Percentiles rank a stretch among this genome's conserved stretches.
Evolutionary conservation across 2,888 invertebrate species (phyloP).

Genomic region (Frankliniella intonsa): DNA sequence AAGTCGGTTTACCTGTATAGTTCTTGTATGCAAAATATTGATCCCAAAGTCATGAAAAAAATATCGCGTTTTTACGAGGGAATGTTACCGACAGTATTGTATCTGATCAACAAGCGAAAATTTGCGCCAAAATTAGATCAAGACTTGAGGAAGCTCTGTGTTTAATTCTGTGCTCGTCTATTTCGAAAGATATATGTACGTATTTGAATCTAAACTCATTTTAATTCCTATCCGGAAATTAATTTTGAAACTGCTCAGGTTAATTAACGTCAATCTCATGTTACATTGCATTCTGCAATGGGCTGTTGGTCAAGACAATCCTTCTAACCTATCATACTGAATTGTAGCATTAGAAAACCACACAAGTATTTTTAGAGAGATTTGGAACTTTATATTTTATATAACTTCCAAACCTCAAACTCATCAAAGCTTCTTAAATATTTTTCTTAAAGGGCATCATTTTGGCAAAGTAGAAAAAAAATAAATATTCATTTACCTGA

Average conservation of each 20-base stretch:
- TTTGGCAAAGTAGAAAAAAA: background rate
- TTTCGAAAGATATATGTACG: background rate
- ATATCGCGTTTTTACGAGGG: too few relatives aligned
- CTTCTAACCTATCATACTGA: too few relatives aligned
- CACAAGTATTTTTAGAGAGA: too few relatives aligned
- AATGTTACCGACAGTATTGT: background rate
- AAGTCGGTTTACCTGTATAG: too few relatives aligned
- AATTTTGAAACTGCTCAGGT: too few relatives aligned
- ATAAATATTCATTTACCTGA: background rate
- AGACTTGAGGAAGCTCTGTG: background rate
- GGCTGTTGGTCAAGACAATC: too few relatives aligned
- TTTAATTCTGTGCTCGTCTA: background rate
- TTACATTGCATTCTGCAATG: too few relatives aligned
- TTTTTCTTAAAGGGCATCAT: background rate
- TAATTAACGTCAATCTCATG: too few relatives aligned
- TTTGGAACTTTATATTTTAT: background rate
- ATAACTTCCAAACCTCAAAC: background rate
- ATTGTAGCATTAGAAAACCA: too few relatives aligned
- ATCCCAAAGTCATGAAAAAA: too few relatives aligned
- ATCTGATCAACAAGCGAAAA: background rate
- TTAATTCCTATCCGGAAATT: too few relatives aligned
- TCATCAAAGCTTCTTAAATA: background rate
- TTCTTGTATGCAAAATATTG: too few relatives aligned
- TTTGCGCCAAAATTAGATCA: slow-evolving; percentile 18
- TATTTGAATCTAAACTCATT: background rate